A percentile compares a stretch with the other conserved stretches of the same genome.
These are phyloP conservation scores for Leptopilina boulardi DNA, from an alignment of 1,140 invertebrate species.

Conservation along the genomic window DNA sequence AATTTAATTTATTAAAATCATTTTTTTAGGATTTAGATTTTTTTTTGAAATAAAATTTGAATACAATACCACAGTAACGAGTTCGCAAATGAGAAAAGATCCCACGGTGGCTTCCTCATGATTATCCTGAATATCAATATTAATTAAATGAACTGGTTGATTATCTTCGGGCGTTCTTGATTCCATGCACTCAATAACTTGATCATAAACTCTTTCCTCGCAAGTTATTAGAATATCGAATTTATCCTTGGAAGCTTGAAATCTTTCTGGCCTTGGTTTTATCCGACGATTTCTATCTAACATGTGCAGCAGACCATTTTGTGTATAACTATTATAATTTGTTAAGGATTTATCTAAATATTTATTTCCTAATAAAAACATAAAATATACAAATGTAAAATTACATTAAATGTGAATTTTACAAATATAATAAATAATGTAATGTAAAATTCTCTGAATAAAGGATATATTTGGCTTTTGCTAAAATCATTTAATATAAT, in stretches of 20 bases:
- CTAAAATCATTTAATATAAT: too few species aligned
- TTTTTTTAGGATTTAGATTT: not conserved
- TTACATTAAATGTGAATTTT: not conserved
- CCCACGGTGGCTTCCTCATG: constrained; percentile 99
- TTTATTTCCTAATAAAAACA: not conserved
- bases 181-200: constrained; percentile 89
- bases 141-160: constrained; percentile 96
- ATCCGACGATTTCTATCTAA: constrained; percentile 97
- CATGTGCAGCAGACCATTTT: constrained; percentile 99
- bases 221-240: constrained; percentile 99
- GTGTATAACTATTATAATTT: constrained; percentile 88
- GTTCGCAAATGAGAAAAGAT: constrained; percentile 97
- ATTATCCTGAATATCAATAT: constrained; percentile 99
- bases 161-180: constrained; percentile 83
- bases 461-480: too few species aligned
- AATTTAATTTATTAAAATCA: not conserved
- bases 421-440: not conserved
- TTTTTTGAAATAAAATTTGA: not conserved
- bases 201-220: constrained; percentile 99
- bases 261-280: constrained; percentile 95
- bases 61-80: constrained; percentile 88
- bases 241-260: constrained; percentile 92
- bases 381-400: not conserved
- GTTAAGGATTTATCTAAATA: constrained; percentile 45
- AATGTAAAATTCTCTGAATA: too few species aligned